phyloP scores from a whole-genome alignment of 2,797 vertebrate genomes.

The Poeciliopsis gracilis region DNA sequence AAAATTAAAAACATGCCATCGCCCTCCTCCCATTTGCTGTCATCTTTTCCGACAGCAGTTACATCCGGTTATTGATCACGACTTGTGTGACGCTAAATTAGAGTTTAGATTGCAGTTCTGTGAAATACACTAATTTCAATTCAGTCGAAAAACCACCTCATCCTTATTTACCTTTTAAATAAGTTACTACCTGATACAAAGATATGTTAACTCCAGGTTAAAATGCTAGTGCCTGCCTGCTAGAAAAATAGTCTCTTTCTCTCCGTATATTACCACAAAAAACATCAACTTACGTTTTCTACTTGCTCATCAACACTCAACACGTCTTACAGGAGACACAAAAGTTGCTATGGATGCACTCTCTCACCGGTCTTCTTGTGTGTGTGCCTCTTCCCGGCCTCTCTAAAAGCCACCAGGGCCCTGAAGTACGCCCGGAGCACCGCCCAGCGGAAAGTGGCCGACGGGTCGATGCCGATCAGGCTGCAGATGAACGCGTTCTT shows the following conservation, averaged over 20 bases:
- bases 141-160: no score
- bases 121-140: no score
- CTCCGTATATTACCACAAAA: not conserved
- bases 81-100: no score
- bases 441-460: conserved; percentile 96
- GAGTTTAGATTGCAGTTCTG: no score
- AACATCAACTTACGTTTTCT: not conserved
- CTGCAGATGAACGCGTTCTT: conserved; percentile 92
- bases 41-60: no score
- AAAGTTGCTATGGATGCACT: not conserved
- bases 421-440: conserved; percentile 94
- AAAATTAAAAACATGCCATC: no score
- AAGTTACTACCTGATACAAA: not conserved
- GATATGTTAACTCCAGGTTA: not conserved
- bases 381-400: conserved; percentile 87
- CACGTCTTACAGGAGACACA: not conserved
- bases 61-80: no score
- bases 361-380: conserved; percentile 90
- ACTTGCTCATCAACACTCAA: not conserved
- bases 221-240: not conserved
- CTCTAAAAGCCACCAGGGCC: conserved; percentile 89
- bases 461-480: conserved; percentile 94
- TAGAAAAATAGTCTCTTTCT: not conserved
- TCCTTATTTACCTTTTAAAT: not conserved
- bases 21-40: no score